Conservation (phyloP, 2,797 vertebrate species). For the Aldrovandia affinis region DNA sequence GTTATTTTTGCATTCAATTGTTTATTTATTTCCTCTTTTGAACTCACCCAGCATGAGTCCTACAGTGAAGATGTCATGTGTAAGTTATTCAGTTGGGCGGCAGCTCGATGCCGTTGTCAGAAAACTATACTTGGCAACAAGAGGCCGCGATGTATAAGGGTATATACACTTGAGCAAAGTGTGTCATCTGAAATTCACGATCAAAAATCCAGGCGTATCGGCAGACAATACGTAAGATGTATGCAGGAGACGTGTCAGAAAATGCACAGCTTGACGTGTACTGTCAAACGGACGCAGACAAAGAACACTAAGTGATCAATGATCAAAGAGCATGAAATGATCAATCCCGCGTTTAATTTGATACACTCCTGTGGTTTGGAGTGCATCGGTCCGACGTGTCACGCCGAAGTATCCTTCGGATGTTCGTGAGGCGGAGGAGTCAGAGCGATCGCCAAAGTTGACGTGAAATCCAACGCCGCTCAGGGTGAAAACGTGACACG, state of each 20-base stretch:
- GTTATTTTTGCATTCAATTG: not conserved
- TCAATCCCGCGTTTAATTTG: not conserved
- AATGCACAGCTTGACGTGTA: not conserved
- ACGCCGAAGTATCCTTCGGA: not conserved
- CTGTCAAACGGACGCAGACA: not conserved
- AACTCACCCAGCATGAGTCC: not conserved
- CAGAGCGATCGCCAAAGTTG: slow-evolving; percentile 16
- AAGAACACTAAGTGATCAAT: not conserved
- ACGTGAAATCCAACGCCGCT: not conserved
- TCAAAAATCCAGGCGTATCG: not conserved
- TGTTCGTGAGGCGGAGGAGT: slow-evolving; percentile 10
- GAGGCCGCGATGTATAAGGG: not conserved
- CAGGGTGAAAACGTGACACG: not conserved
- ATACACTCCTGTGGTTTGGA: slow-evolving; percentile 21
- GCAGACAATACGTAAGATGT: not conserved
- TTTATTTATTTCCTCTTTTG: not conserved
- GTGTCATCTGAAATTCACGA: not conserved
- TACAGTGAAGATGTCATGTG: not conserved
- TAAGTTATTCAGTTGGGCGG: not conserved
- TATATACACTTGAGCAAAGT: not conserved
- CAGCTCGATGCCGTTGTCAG: not conserved
- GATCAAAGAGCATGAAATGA: not conserved
- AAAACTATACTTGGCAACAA: not conserved
- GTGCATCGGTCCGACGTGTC: not conserved
- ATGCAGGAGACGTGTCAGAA: not conserved